phyloP scores from a whole-genome alignment of 2,888 invertebrate species.

The Dicranocentrus wangi region DNA sequence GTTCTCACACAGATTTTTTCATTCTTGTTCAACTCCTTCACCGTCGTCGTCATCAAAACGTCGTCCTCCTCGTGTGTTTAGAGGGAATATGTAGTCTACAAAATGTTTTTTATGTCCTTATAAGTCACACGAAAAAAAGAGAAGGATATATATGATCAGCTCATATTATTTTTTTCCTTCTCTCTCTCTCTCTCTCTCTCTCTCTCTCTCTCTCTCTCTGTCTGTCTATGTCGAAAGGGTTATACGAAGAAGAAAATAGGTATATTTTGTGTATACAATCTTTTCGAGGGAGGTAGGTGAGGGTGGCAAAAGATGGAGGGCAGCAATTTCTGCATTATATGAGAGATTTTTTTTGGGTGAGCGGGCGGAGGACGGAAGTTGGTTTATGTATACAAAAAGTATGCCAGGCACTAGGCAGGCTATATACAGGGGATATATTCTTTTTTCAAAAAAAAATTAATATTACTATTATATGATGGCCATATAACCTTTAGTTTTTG shows the following conservation, averaged over 20 bases:
- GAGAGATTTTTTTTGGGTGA: constrained; percentile 11
- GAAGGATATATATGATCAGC: constrained; percentile 46
- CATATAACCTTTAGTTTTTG: too few species aligned
- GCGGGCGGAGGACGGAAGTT: constrained; percentile 70
- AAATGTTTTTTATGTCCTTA: constrained; percentile 17
- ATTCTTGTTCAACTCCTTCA: constrained; percentile 6
- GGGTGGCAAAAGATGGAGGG: constrained; percentile 70
- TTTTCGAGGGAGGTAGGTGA: constrained; percentile 66
- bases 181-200: too few species aligned
- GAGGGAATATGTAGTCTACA: too few species aligned
- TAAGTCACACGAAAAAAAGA: too few species aligned
- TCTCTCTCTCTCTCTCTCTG: too few species aligned
- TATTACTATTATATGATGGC: too few species aligned
- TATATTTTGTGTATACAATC: too few species aligned
- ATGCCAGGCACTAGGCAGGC: too few species aligned
- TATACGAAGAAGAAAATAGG: background rate
- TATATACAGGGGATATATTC: too few species aligned
- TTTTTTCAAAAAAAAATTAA: too few species aligned
- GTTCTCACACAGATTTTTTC: constrained; percentile 51
- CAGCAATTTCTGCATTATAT: constrained; percentile 25
- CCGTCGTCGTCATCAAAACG: constrained; percentile 3
- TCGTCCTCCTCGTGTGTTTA: constrained; percentile 14
- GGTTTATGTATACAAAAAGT: constrained; percentile 16
- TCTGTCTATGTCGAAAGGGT: constrained; percentile 42
- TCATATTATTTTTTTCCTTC: constrained; percentile 29